Evolutionary conservation across 2,113 vertebrate species (phyloP).

Genomic region (Calidris pugnax): DNA sequence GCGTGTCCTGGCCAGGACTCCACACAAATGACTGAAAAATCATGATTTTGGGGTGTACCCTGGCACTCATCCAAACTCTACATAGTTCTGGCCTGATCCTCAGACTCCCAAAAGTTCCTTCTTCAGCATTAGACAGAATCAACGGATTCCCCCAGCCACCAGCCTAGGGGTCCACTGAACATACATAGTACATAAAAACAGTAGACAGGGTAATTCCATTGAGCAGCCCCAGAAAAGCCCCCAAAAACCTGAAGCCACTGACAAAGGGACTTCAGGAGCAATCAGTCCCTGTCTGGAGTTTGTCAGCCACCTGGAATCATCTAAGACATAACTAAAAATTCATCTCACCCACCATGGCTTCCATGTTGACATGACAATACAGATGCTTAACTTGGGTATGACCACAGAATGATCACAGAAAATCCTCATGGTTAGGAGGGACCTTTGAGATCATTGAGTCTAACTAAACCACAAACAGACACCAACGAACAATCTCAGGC

Average conservation of each 20-base stretch:
- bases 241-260: not conserved
- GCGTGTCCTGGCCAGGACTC: not conserved
- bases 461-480: too few species aligned
- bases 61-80: not conserved
- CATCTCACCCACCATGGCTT: not conserved
- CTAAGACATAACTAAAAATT: not conserved
- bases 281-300: not conserved
- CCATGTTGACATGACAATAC: too few species aligned
- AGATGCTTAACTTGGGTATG: too few species aligned
- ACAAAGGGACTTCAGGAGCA: not conserved
- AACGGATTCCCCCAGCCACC: not conserved
- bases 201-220: not conserved
- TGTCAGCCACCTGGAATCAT: not conserved
- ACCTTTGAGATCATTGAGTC: too few species aligned
- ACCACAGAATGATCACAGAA: too few species aligned
- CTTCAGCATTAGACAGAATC: not conserved
- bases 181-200: not conserved
- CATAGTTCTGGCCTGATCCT: not conserved
- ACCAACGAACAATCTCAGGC: too few species aligned
- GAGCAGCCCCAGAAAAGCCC: not conserved
- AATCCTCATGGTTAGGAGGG: too few species aligned
- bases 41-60: not conserved
- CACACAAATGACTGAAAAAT: not conserved
- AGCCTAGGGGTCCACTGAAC: rapidly evolving
- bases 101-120: not conserved